phyloP scores from a whole-genome alignment of 1,140 invertebrate genomes.

The Drosophila lowei region DNA sequence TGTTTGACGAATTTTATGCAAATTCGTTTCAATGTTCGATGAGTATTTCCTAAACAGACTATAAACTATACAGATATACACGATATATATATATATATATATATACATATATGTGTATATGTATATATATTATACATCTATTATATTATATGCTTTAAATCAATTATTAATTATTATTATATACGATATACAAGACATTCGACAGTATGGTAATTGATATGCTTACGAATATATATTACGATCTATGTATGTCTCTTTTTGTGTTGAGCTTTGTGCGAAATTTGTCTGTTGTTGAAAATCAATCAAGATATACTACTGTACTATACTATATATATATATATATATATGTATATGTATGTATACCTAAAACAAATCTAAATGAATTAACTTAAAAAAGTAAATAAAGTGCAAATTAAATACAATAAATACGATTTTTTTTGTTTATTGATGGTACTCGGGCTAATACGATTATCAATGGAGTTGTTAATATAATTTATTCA shows the following conservation, averaged over 20 bases:
- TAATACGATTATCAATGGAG: background rate
- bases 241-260: conserved; percentile 49
- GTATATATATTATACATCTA: conserved; percentile 32
- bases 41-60: conserved; percentile 80
- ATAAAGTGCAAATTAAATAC: conserved; percentile 69
- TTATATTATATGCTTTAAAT: conserved; percentile 75
- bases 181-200: conserved; percentile 76
- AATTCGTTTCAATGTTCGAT: conserved; percentile 66
- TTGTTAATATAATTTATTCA: too few relatives aligned
- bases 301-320: conserved; percentile 37
- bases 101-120: conserved; percentile 33
- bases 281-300: conserved; percentile 50
- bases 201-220: conserved; percentile 79
- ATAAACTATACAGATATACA: conserved; percentile 56
- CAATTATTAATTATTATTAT: conserved; percentile 78
- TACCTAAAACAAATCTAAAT: conserved; percentile 72
- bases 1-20: conserved; percentile 31
- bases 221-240: conserved; percentile 70
- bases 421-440: conserved; percentile 32
- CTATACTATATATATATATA: conserved; percentile 8
- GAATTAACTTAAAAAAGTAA: conserved; percentile 61
- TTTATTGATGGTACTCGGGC: too few relatives aligned
- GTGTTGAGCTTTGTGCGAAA: conserved; percentile 45
- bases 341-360: conserved; percentile 25
- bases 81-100: conserved; percentile 28